Base-by-base conservation (phyloP, 2,797 vertebrate species). In the Oreochromis mossambicus region DNA sequence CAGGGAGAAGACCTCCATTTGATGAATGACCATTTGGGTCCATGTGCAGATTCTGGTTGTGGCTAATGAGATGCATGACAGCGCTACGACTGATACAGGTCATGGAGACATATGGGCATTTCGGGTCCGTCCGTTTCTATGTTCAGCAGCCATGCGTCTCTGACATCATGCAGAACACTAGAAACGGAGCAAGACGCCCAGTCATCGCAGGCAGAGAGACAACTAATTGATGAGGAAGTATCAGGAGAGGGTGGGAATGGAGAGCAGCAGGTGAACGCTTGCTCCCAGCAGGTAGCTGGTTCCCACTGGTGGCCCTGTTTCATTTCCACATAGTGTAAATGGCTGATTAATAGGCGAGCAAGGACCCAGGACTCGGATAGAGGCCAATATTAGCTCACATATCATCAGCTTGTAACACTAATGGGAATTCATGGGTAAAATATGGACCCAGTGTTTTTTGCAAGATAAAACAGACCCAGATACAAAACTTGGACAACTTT, bases 31-130 rank as follows among this genome's bases (percentile, higher is more conserved):
- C 78, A 52, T 38, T 24, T 77, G 66, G 63, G 56, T 83, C 78
- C 58, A 79, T 82, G 82, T 79, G 85, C 86, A 81, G 90, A 73
- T 76, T 82, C 77, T 83, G 80, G 56, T 83, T 58, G 73, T 76
- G 48, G 87, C 82, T 95, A 95, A 96, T 95, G 90, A 94, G 92
- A 94, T 91, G 90, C 81, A 5, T 63, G 87, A 91, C 77, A 85
- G 87, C 19, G 8, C 26, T 48, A 63, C 78, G 87, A 93, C 93
- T 86, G 89, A 94, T 95, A 61, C 88, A 84, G 95, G 94, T 88
- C 93, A 92, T 78, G 66, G 88, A 94, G 94, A 95, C 83, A 83
- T 93, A 95, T 92, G 91, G 82, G 84, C 77, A 68, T 82, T 85
- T 91, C 32, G 81, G 84, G 63, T 78, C 19, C 7, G 17, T 90